Evolutionary conservation across 2,113 vertebrate genomes (phyloP).

Genomic region (Chloroceryle aenea): DNA sequence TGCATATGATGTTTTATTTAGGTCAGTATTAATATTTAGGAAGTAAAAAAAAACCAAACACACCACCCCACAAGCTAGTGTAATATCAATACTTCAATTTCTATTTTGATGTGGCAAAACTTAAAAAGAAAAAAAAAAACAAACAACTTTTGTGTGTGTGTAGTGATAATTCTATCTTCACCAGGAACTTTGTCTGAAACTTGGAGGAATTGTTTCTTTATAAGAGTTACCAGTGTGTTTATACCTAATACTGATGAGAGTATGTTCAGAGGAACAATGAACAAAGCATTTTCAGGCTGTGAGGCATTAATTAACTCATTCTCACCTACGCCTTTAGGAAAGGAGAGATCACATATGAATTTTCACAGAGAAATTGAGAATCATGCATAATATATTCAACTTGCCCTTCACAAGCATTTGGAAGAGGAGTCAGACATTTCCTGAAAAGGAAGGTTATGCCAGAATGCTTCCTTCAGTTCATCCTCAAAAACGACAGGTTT

Average conservation of each 20-base stretch:
- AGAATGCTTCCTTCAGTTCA: not conserved
- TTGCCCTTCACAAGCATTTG: not conserved
- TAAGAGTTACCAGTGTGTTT: not conserved
- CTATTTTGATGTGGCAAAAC: not conserved
- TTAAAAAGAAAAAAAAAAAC: not conserved
- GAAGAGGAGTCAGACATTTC: not conserved
- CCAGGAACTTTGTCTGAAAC: not conserved
- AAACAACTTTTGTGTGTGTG: not conserved
- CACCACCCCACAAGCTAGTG: fast-evolving
- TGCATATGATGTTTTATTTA: not conserved
- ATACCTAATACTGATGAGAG: not conserved
- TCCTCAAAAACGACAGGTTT: not conserved
- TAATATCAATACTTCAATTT: not conserved
- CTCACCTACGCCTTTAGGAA: not conserved
- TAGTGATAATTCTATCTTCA: not conserved
- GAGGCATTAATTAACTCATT: not conserved
- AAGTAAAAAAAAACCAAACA: not conserved
- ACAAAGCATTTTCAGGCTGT: not conserved
- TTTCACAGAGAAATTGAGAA: not conserved
- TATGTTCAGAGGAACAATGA: not conserved
- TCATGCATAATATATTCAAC: not conserved
- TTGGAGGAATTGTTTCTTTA: not conserved
- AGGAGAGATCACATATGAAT: not conserved
- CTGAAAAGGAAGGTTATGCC: not conserved
- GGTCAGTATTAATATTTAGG: not conserved